These are phyloP conservation scores for Melanocharis versteri DNA, from an alignment of 2,113 vertebrate genomes.

Conservation along the genomic window DNA sequence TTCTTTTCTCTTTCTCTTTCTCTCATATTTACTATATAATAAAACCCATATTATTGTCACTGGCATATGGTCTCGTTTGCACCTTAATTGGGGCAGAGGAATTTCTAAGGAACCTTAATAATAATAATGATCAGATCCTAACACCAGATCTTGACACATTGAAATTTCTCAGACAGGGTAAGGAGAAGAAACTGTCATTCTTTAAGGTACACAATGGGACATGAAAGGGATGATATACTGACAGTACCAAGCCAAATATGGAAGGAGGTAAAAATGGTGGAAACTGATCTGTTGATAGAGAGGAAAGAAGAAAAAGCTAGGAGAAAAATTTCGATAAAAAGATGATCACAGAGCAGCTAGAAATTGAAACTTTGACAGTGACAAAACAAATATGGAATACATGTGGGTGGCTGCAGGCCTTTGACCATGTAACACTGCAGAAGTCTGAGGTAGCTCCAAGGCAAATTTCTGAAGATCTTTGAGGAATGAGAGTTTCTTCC, in stretches of 20 bases:
- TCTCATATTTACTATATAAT: too few species aligned
- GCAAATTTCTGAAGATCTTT: background rate
- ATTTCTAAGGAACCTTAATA: too few species aligned
- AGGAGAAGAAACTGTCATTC: background rate
- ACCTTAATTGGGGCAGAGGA: too few species aligned
- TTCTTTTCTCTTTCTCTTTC: too few species aligned
- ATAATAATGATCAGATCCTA: too few species aligned
- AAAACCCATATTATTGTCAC: too few species aligned
- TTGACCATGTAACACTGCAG: background rate
- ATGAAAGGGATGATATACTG: background rate
- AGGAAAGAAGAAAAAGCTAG: background rate
- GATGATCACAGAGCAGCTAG: background rate
- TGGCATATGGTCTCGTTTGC: too few species aligned
- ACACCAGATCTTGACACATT: too few species aligned
- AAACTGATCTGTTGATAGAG: background rate
- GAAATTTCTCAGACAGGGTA: background rate
- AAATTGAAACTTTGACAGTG: background rate
- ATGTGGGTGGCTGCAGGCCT: background rate
- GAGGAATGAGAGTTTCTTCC: background rate
- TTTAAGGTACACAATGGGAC: background rate
- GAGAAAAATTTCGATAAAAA: background rate
- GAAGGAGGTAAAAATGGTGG: background rate
- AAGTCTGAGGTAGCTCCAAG: background rate
- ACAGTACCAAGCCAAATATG: background rate
- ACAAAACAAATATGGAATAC: background rate